Evolutionary conservation across 2,797 vertebrate species (phyloP).

Genomic region (Sebastes steindachneri): DNA sequence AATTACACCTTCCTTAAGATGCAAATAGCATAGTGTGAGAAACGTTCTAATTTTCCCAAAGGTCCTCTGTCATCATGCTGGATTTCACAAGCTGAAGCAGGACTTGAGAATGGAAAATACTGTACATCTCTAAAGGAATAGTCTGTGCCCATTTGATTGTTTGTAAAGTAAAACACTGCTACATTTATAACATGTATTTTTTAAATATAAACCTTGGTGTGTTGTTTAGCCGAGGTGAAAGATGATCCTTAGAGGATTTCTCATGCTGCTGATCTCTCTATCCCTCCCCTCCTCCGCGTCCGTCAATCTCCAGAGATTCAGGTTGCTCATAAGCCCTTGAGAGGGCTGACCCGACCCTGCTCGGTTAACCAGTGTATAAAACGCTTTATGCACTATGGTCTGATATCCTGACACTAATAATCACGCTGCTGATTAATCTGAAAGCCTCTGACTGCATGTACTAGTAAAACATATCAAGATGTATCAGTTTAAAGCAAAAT

Average conservation of each 20-base stretch:
- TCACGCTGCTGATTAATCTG: conserved; percentile 57
- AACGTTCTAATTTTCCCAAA: conserved; percentile 44
- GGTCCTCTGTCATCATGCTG: conserved; percentile 55
- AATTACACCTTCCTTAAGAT: conserved; percentile 57
- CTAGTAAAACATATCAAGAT: conserved; percentile 4
- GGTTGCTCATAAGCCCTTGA: conserved; percentile 66
- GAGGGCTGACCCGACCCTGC: conserved; percentile 55
- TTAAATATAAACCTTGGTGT: not conserved
- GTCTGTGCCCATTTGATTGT: not conserved
- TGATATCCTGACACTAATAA: conserved; percentile 56
- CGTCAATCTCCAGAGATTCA: conserved; percentile 58
- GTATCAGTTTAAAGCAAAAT: not conserved
- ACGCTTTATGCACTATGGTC: conserved; percentile 44
- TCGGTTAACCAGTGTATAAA: conserved; percentile 49
- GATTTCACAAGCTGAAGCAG: conserved; percentile 22
- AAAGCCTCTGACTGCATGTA: conserved; percentile 21
- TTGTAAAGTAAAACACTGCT: not conserved
- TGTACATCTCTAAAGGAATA: not conserved
- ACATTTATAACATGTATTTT: not conserved
- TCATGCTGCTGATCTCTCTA: conserved; percentile 51
- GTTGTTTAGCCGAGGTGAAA: conserved; percentile 42
- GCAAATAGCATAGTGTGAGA: conserved; percentile 56
- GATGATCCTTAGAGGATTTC: conserved; percentile 65
- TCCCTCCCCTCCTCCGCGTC: conserved; percentile 39
- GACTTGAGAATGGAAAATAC: not conserved